Evolutionary conservation across 2,797 vertebrate species (phyloP), one percentile per base, ranked within the genome.

Genomic region (Nannoperca australis): DNA sequence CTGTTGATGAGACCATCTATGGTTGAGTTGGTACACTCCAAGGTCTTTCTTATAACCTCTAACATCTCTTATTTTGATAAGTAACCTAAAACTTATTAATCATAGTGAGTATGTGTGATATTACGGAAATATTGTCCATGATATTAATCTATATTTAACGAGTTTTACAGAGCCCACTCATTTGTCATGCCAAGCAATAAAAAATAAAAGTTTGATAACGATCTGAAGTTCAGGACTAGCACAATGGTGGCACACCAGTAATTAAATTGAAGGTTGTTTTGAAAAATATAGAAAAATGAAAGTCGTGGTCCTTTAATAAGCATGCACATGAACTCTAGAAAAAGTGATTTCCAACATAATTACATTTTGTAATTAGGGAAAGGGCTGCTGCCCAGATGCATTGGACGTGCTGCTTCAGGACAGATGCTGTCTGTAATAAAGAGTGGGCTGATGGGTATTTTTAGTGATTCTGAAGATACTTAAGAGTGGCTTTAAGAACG

Each of bases 91-190:
- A 60, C 60, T 81, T 76, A 77, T 85, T 76, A 74, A 81, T 85
- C 72, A 68, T n/a, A 38, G 32, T 4, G 44, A 40, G 54, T 62
- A 59, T 51, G 78, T 73, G 66, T 79, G 59, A 73, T 77, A 81
- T 81, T 85, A 79, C 53, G 27, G 64, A 83, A 84, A 86, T 61
- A 85, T 54, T 68, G 27, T 27, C 47, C 20, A 42, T 55, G 88
- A 93, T 94, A 91, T 76, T 76, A 86, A 91, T 92, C 89, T 92
- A 59, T 72, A 82, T 87, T 90, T 90, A 91, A 91, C 78, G 71
- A 89, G 82, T 90, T 91, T 88, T 67, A 68, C 81, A 22, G 51
- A 71, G 75, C 61, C 27, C 27, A 30, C 80, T 92, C 88, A 87
- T 93, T 92, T 92, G 80, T 93, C 89, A 92, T 85, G 64, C 68